Percentiles rank a stretch among this genome's conserved stretches.
Evolutionary conservation across 2,113 vertebrate genomes (phyloP).

Genomic region (Acanthochromis polyacanthus): DNA sequence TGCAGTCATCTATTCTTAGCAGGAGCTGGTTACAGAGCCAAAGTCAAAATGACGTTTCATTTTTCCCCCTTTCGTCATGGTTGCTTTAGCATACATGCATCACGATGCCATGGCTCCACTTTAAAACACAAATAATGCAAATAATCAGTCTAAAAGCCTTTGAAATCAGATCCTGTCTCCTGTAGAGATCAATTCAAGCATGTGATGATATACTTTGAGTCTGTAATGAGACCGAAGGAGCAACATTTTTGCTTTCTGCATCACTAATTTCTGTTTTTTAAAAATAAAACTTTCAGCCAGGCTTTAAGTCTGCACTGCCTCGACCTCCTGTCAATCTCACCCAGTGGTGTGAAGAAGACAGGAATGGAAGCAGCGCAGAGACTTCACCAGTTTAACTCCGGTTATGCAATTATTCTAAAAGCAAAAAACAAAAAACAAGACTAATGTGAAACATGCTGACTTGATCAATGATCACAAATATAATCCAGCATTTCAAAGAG

Average conservation of each 20-base stretch:
- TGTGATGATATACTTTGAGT: background rate
- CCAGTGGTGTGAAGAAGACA: background rate
- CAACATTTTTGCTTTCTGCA: background rate
- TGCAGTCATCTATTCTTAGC: background rate
- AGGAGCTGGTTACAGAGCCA: background rate
- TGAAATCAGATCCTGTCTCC: background rate
- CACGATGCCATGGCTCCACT: background rate
- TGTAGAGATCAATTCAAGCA: background rate
- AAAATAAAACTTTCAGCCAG: slow-evolving; percentile 13
- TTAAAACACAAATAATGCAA: background rate
- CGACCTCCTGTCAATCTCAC: background rate
- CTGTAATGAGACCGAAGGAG: background rate
- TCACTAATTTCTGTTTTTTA: background rate
- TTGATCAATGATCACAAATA: no score
- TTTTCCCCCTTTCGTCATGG: background rate
- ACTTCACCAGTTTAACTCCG: background rate
- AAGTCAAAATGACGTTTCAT: background rate
- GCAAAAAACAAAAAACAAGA: background rate
- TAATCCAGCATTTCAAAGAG: no score
- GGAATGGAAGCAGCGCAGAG: no score
- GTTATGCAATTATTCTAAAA: background rate
- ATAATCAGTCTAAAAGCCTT: no score
- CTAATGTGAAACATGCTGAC: background rate
- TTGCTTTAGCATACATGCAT: background rate
- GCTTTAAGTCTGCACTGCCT: background rate